Evolutionary conservation across 2,888 invertebrate species (phyloP), one percentile per base, ranked within the genome.

Genomic region (Mesorhabditis belari): DNA sequence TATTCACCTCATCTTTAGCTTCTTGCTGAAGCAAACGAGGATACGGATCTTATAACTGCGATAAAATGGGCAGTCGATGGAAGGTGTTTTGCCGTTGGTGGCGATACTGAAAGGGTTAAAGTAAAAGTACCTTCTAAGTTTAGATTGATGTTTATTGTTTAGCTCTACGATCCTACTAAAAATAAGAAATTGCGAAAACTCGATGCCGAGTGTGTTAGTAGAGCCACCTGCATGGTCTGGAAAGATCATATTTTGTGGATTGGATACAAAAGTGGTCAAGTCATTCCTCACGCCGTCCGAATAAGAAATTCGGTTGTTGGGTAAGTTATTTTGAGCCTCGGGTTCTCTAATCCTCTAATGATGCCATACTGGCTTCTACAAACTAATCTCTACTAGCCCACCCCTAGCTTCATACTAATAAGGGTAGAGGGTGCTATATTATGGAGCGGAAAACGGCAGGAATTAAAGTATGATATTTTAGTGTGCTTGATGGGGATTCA

Each of bases 211-310:
- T 92, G 93, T 81, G 86, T 88, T 0, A 88, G 88, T 0, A 87
- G 96, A 61, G 23, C 2, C 57, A 57, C 50, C 24, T 21, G 23
- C 24, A 84, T 96, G 25, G 87, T 91, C 3, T 96, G 96, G 95
- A 95, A 95, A 82, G 86, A 88, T 51, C 90, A 89, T 82, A 85
- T 94, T 12, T 57, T 76, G 58, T 77, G 88, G 54, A 91, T 90
- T 77, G 96, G 96, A 12, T 84, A 83, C 59, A 87, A 93, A 66
- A 88, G 88, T 81, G 96, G 96, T 0, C 86, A 87, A 76, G 90
- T 98, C 62, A 88, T 91, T 64, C 92, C 96, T 81, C 93, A 96
- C 81, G 96, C 98, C 84, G 95, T 98, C 3, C 85, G 96, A 17
- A 88, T 90, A 75, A 85, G 91, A 0, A 87, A 92, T 24, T 94